Conservation (phyloP, 2,888 invertebrate genomes). For the Scrobipalpa atriplicella region DNA sequence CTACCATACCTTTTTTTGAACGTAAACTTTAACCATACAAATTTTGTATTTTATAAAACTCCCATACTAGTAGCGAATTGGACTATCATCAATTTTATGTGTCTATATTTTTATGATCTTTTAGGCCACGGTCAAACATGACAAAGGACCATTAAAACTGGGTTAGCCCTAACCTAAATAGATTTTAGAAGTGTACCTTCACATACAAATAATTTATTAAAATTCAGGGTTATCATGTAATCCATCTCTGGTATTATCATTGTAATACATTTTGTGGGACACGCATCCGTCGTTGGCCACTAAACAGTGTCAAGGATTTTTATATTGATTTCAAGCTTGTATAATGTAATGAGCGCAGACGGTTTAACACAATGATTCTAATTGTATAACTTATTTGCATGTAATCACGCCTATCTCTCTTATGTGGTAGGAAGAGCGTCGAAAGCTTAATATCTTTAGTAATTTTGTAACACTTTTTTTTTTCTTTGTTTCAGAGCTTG, state of each 20-base stretch:
- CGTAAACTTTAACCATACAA: too few species aligned
- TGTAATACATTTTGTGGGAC: conserved; percentile 62
- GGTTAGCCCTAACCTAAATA: conserved; percentile 18
- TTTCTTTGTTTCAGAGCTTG: conserved; percentile 54
- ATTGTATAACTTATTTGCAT: conserved; percentile 23
- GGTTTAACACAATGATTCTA: conserved; percentile 53
- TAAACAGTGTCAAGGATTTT: conserved; percentile 74
- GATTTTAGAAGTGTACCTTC: conserved; percentile 15
- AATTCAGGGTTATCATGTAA: conserved; percentile 36
- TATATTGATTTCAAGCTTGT: conserved; percentile 72
- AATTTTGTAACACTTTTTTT: background rate
- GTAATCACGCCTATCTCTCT: too few species aligned
- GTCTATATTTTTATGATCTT: background rate
- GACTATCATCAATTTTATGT: background rate
- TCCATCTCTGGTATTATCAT: conserved; percentile 55
- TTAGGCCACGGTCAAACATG: conserved; percentile 7
- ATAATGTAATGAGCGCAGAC: conserved; percentile 68
- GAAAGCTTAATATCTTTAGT: background rate
- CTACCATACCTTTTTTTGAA: too few species aligned
- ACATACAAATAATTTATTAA: conserved; percentile 22
- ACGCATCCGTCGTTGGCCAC: conserved; percentile 66
- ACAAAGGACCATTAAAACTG: conserved; percentile 11
- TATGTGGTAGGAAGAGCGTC: too few species aligned
- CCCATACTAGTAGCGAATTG: too few species aligned
- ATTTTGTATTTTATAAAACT: too few species aligned